Conservation (phyloP, 2,797 vertebrate genomes). For the Peromyscus attwateri region DNA sequence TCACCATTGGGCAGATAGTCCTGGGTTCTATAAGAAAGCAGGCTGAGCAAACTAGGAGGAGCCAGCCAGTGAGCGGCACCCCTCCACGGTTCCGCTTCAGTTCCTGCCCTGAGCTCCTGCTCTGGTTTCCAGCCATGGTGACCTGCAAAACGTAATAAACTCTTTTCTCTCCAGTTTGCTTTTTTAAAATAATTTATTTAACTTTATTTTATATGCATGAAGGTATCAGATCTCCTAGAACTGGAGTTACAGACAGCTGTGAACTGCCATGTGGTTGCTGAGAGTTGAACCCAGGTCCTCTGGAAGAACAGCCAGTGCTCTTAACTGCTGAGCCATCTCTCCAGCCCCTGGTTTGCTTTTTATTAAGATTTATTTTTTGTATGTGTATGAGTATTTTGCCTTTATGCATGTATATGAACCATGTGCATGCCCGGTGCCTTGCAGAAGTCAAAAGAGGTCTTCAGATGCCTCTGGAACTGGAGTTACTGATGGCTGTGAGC, state of each 20-base stretch:
- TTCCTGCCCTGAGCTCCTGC: not conserved
- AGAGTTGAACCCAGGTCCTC: too few species aligned
- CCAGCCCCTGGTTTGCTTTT: too few species aligned
- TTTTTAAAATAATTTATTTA: too few species aligned
- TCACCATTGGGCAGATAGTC: not conserved
- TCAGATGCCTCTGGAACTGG: not conserved
- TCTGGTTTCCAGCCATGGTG: not conserved
- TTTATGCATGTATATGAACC: not conserved
- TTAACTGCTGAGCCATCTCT: too few species aligned
- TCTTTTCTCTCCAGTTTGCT: not conserved
- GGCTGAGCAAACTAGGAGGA: not conserved
- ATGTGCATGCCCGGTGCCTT: not conserved
- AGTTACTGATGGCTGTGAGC: not conserved
- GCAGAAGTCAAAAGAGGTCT: not conserved
- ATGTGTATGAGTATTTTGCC: not conserved
- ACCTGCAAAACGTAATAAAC: not conserved
- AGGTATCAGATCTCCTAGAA: too few species aligned
- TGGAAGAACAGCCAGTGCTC: too few species aligned
- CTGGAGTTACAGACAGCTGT: too few species aligned
- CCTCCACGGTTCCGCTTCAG: not conserved
- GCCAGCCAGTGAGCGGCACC: not conserved
- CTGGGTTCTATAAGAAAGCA: not conserved
- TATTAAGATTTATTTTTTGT: not conserved
- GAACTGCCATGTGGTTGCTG: too few species aligned
- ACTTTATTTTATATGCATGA: too few species aligned